Base-by-base conservation (phyloP, 1,140 invertebrate species). In the Drosophila funebris region DNA sequence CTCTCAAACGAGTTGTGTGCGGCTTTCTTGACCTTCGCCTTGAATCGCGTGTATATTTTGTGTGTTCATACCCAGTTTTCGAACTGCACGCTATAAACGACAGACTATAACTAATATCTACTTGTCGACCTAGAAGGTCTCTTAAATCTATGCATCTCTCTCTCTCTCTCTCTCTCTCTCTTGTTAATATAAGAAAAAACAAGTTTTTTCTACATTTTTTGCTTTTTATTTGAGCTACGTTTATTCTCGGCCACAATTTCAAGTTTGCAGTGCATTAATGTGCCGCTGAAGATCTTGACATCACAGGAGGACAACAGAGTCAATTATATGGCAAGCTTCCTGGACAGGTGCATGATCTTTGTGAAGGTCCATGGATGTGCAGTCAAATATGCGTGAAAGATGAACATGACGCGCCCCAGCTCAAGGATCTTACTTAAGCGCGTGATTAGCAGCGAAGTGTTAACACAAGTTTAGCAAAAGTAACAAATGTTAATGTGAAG, bases 1-100 rank as follows among this genome's bases (percentile, higher is more conserved):
- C 13, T 60, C 8, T 3, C 5, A 69, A 63, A 56, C 57, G 18
- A 67, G 71, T 68, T 54, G 63, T 39, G 48, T 56, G 63, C 54
- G 43, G 71, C 56, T 73, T 52, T 56, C 33, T 73, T 73, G 66
- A 73, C 71, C 71, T 73, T 73, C 71, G 71, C 71, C 71, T 73
- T 73, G 71, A 73, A 67, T 37, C 63, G 33, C 43, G 31, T 39
- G 11, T 14, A 14, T 71, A 48, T 64, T 43, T 46, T 37, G 16
- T 70, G 27, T 64, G 27, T 60, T 9, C 6, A 31, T 36, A 43
- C 13, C 4, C 39, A 8, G 13, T 41, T 54, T 36, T 39, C 14
- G 27, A 54, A 54, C 52, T 54, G 31, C 33, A 54, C 33, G 33
- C 31, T 33, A 36, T 9, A 4, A 33, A 9, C 11, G 16, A 7